phyloP scores from a whole-genome alignment of 2,797 vertebrate genomes.

The Amblyraja radiata region DNA sequence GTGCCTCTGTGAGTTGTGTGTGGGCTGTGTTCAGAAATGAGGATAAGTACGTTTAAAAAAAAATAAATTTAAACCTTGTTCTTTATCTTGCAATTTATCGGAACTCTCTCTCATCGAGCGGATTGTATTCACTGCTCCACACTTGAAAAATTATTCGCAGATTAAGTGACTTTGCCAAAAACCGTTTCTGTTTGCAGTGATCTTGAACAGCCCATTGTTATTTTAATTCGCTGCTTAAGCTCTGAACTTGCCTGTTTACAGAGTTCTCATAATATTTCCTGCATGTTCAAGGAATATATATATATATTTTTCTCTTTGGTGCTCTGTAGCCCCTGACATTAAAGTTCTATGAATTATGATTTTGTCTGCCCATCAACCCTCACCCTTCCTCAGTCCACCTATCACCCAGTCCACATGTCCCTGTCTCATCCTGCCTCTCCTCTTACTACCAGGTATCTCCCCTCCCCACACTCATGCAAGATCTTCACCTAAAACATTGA shows the following conservation, averaged over 20 bases:
- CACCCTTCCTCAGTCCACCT: too few species aligned
- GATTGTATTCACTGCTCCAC: not conserved
- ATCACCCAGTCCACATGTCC: too few species aligned
- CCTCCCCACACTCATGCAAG: too few species aligned
- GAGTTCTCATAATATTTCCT: not conserved
- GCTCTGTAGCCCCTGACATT: not conserved
- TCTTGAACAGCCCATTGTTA: not conserved
- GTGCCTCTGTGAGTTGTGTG: constrained; percentile 70
- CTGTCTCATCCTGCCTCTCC: too few species aligned
- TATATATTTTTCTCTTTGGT: not conserved
- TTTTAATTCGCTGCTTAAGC: not conserved
- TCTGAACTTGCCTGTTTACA: not conserved
- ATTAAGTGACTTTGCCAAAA: not conserved
- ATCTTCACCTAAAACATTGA: too few species aligned
- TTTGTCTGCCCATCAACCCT: too few species aligned
- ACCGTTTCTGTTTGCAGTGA: not conserved
- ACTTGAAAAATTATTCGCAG: not conserved
- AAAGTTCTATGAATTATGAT: not conserved
- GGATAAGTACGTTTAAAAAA: constrained; percentile 75
- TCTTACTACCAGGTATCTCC: too few species aligned
- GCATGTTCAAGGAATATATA: not conserved
- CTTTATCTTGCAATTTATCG: not conserved
- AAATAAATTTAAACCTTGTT: not conserved
- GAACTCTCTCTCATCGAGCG: not conserved
- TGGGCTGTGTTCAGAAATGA: constrained; percentile 91